A percentile compares a stretch with the other conserved stretches of the same genome.
These are phyloP conservation scores for Colossoma macropomum DNA, from an alignment of 2,113 vertebrate genomes.

Conservation along the genomic window DNA sequence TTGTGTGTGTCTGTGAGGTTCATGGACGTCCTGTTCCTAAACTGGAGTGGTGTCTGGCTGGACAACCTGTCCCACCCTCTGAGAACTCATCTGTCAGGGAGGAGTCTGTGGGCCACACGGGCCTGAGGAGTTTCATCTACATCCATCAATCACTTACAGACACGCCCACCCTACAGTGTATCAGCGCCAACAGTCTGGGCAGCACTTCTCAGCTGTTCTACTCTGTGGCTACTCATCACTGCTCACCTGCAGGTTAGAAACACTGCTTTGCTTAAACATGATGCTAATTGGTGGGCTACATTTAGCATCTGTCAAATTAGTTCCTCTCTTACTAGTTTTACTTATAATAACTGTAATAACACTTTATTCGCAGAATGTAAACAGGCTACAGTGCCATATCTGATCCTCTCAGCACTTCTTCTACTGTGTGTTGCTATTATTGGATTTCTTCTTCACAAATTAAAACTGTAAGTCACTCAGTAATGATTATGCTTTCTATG, in stretches of 20 bases:
- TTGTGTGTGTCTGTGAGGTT: conserved; percentile 62
- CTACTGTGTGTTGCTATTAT: conserved; percentile 20
- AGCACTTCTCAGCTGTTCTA: not conserved
- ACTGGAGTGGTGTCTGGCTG: conserved; percentile 68
- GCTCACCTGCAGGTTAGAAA: no score
- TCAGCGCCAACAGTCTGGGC: conserved; percentile 60
- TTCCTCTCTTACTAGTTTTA: no score
- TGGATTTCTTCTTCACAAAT: no score
- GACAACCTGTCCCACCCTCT: conserved; percentile 62
- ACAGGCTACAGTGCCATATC: no score
- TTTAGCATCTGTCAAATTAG: no score
- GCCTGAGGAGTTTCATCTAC: conserved; percentile 57
- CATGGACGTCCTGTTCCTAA: conserved; percentile 70
- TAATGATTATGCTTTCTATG: not conserved
- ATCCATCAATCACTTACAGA: conserved; percentile 40
- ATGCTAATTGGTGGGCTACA: no score
- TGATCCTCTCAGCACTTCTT: not conserved
- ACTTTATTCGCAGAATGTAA: not conserved
- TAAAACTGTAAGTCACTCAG: no score
- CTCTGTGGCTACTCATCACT: no score
- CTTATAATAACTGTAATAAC: not conserved
- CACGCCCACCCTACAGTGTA: conserved; percentile 64
- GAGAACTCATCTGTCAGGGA: conserved; percentile 52
- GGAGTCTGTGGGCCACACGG: conserved; percentile 25
- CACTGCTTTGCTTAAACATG: no score